A percentile compares a stretch with the other conserved stretches of the same genome.
Conservation (phyloP, 2,888 invertebrate species). For the Philaethria dido region DNA sequence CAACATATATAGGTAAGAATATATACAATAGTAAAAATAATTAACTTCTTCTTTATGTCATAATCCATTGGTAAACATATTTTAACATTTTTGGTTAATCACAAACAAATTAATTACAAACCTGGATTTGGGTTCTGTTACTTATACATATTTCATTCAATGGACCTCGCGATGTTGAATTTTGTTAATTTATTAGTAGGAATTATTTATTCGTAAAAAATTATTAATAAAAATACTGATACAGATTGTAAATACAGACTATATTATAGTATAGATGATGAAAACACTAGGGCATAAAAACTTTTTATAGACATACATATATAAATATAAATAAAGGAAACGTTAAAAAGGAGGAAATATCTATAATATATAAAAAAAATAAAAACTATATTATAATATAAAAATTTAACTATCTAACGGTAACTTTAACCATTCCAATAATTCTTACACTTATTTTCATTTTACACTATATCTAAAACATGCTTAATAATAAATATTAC, state of each 20-base stretch:
- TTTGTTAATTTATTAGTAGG: constrained; percentile 43
- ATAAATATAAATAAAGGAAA: not conserved
- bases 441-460: constrained; percentile 20
- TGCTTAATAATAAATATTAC: constrained; percentile 41
- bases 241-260: not conserved
- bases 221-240: constrained; percentile 22
- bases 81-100: constrained; percentile 57
- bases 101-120: constrained; percentile 54
- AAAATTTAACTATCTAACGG: constrained; percentile 36
- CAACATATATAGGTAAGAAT: no score
- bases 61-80: constrained; percentile 26
- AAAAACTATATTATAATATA: constrained; percentile 23
- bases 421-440: constrained; percentile 30
- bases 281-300: not conserved
- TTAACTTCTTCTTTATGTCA: constrained; percentile 13
- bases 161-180: constrained; percentile 32
- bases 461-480: constrained; percentile 24
- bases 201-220: constrained; percentile 24
- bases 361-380: not conserved
- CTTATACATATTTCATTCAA: constrained; percentile 34
- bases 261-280: not conserved
- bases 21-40: not conserved
- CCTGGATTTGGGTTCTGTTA: constrained; percentile 38
- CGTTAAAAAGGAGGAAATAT: not conserved
- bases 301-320: constrained; percentile 4